Evolutionary conservation across 2,888 invertebrate species (phyloP).

Genomic region (Lordiphosa andalusiaca): DNA sequence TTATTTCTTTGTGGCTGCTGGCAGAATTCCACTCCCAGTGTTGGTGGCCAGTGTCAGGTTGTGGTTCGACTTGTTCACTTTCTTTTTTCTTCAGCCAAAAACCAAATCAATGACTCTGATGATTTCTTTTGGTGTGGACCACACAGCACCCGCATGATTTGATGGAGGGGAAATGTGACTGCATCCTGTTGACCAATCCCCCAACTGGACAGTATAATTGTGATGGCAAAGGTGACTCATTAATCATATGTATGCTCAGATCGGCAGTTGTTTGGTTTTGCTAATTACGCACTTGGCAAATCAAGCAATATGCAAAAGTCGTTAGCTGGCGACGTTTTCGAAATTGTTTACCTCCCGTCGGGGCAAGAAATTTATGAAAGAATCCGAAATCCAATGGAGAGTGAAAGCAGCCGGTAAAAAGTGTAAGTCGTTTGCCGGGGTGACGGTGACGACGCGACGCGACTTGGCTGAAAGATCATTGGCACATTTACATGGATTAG

Average conservation of each 20-base stretch:
- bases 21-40: conserved; percentile 6
- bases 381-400: conserved; percentile 67
- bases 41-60: conserved; percentile 3
- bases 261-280: no score
- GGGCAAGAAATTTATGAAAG: conserved; percentile 44
- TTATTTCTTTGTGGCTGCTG: conserved; percentile 4
- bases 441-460: neutral
- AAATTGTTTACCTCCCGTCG: conserved; percentile 22
- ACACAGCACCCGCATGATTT: no score
- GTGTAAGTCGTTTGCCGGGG: conserved; percentile 51
- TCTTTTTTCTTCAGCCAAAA: conserved; percentile 65
- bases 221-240: no score
- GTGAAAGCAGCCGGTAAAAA: conserved; percentile 69
- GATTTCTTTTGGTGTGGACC: neutral
- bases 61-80: conserved; percentile 46
- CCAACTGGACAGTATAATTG: no score
- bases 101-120: conserved; percentile 1
- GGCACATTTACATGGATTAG: conserved; percentile 22
- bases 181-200: no score
- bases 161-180: no score
- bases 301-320: conserved; percentile 14
- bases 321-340: conserved; percentile 33
- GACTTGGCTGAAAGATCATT: conserved; percentile 51
- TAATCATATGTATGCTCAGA: no score
- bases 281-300: no score